A percentile compares a stretch with the other conserved stretches of the same genome.
Evolutionary conservation across 1,140 invertebrate genomes (phyloP).

Genomic region (Pachyrhynchus sulphureomaculatus): DNA sequence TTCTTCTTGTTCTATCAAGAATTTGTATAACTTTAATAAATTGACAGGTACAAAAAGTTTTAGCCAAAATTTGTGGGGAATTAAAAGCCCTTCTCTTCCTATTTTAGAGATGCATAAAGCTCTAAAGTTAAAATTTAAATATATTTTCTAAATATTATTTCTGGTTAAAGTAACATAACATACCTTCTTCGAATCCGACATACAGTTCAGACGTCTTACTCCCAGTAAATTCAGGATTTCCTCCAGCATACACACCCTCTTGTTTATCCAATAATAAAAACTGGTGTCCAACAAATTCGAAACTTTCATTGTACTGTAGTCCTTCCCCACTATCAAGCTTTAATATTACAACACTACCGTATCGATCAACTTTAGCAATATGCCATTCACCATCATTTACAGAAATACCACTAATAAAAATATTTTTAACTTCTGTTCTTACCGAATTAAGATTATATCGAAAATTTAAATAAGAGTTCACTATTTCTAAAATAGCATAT

Average conservation of each 20-base stretch:
- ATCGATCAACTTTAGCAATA: neutral
- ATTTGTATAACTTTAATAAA: too few relatives aligned
- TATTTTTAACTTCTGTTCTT: neutral
- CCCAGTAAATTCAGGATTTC: neutral
- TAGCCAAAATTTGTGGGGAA: too few relatives aligned
- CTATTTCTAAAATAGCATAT: neutral
- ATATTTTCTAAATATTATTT: neutral
- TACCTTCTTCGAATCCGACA: neutral
- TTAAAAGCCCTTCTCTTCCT: too few relatives aligned
- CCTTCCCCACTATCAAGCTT: neutral
- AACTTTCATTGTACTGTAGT: neutral
- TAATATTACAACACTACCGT: neutral
- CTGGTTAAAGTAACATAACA: neutral
- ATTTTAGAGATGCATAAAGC: too few relatives aligned
- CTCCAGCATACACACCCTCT: neutral
- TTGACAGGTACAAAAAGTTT: too few relatives aligned
- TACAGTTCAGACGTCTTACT: neutral
- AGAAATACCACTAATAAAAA: neutral
- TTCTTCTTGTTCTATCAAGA: too few relatives aligned
- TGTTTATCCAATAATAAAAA: neutral
- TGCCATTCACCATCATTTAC: neutral
- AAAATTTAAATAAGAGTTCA: neutral
- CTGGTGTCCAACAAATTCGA: neutral
- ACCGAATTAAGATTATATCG: neutral
- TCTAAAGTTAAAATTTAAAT: too few relatives aligned